Evolutionary conservation across 2,113 vertebrate genomes (phyloP).

Genomic region (Planiliza haematocheilus): DNA sequence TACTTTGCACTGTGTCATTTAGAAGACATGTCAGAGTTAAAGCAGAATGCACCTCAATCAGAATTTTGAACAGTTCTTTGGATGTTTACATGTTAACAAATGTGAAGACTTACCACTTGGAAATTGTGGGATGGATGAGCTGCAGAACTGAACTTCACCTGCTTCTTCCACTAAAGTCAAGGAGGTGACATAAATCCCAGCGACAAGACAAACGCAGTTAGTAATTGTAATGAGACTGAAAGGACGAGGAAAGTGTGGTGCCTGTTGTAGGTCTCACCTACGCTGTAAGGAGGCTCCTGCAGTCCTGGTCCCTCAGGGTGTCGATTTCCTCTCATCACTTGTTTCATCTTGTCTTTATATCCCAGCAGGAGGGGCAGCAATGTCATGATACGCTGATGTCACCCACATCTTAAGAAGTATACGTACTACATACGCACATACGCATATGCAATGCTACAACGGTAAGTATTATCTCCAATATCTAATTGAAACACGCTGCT

Average conservation of each 20-base stretch:
- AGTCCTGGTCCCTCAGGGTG: not conserved
- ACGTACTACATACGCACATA: not conserved
- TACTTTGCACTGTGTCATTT: no score
- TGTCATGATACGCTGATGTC: slow-evolving; percentile 34
- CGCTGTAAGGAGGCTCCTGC: not conserved
- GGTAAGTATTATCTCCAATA: no score
- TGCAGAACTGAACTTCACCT: not conserved
- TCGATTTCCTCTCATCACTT: not conserved
- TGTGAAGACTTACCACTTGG: slow-evolving; percentile 10
- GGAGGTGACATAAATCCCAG: not conserved
- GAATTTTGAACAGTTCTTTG: not conserved
- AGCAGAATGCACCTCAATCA: not conserved
- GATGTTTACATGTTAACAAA: not conserved
- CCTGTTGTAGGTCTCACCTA: slow-evolving; percentile 20
- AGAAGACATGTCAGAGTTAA: not conserved
- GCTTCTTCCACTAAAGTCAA: no score
- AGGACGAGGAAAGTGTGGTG: not conserved
- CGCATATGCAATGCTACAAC: no score
- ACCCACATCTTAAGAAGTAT: not conserved
- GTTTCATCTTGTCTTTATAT: slow-evolving; percentile 44
- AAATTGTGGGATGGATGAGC: not conserved
- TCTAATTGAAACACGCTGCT: no score
- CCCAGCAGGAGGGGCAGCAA: slow-evolving; percentile 11
- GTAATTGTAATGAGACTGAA: not conserved
- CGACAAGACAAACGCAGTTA: not conserved